A percentile compares a stretch with the other conserved stretches of the same genome.
Evolutionary conservation across 2,888 invertebrate genomes (phyloP).

Genomic region (Bursaphelenchus okinawaensis): DNA sequence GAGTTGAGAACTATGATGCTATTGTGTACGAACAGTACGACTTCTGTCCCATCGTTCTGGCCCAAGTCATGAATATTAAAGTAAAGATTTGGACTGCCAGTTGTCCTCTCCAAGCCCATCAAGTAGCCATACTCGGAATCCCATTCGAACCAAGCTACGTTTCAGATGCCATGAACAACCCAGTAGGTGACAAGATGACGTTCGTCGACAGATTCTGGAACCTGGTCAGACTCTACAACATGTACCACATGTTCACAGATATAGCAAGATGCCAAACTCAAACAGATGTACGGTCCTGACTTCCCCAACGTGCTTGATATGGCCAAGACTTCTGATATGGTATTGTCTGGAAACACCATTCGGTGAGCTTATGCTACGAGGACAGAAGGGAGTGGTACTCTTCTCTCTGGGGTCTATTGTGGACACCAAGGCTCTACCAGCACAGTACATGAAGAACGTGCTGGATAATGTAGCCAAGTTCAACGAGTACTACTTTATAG

Average conservation of each 20-base stretch:
- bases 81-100: slow-evolving; percentile 36
- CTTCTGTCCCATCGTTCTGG: slow-evolving; percentile 25
- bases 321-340: slow-evolving; percentile 31
- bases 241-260: too few relatives aligned
- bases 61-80: slow-evolving; percentile 32
- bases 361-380: slow-evolving; percentile 26
- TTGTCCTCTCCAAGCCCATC: slow-evolving; percentile 18
- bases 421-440: slow-evolving; percentile 29
- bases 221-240: neutral
- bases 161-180: slow-evolving; percentile 2
- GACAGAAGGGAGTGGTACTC: slow-evolving; percentile 31
- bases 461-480: slow-evolving; percentile 25
- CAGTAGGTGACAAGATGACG: slow-evolving; percentile 17
- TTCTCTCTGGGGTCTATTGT: slow-evolving; percentile 40
- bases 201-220: slow-evolving; percentile 12
- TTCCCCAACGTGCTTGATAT: slow-evolving; percentile 31
- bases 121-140: slow-evolving; percentile 15
- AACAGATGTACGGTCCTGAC: slow-evolving; percentile 26
- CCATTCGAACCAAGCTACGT: slow-evolving; percentile 14
- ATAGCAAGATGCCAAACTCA: too few relatives aligned
- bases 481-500: slow-evolving; percentile 34
- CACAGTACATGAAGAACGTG: slow-evolving; percentile 24
- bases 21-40: slow-evolving; percentile 36
- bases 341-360: slow-evolving; percentile 27
- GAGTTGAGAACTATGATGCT: slow-evolving; percentile 37